Evolutionary conservation across 2,797 vertebrate species (phyloP), one percentile per base, ranked within the genome.

Genomic region (Sus cebifrons): DNA sequence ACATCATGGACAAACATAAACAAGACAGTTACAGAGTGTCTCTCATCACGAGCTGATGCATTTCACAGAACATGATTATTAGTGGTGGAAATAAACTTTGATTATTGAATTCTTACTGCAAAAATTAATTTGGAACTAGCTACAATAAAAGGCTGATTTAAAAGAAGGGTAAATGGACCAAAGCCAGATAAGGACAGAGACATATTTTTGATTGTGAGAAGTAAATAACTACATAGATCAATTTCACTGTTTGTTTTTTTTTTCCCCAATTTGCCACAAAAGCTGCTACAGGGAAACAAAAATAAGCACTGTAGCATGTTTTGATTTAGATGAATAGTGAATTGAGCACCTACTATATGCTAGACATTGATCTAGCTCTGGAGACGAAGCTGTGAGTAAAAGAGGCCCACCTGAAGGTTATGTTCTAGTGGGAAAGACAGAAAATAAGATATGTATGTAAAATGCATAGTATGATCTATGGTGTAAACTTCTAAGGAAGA

Each of bases 51-150:
- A 90, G 62, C 14, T 3, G 58, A 29, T 81, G 20, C 11, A 74
- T 73, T 91, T 82, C 44, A 14, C 1, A 3, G 17, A 29, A 17
- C 0, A 0, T 56, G 9, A 89, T 91, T 74, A 70, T 86, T 20
- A 44, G 27, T n/a, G 60, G 58, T 73, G 52, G 27, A 40, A 91
- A 93, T 70, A 79, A 95, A 89, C 52, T 49, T 83, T 21, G 54
- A 7, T 91, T 85, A 75, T 78, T 94, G 78, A 82, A 65, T 74
- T 88, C 60, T 93, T 78, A 86, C 27, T 78, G 62, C 36, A 82
- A 60, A 89, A 85, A 52, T 89, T 78, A 27, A 86, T 73, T 64
- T 40, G 56, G 86, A 78, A 12, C 18, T 40, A 49, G 27, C 21
- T 62, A 18, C 14, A 62, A 40, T 68, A 36, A 75, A 29, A 84